These are phyloP conservation scores for Zaprionus ornatus DNA, from an alignment of 1,140 invertebrate genomes.

Conservation along the genomic window DNA sequence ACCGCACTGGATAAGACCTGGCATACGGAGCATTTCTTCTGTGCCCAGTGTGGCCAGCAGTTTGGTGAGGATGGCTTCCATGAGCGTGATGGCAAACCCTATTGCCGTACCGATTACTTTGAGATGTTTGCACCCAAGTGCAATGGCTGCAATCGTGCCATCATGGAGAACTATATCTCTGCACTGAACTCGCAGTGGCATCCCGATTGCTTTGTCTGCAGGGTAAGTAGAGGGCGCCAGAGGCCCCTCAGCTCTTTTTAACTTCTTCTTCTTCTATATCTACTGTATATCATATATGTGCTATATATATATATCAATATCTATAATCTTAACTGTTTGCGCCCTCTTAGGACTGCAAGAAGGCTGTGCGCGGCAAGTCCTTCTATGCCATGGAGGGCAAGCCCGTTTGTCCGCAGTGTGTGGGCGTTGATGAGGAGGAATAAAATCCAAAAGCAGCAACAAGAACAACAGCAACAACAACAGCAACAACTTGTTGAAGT, in stretches of 20 bases:
- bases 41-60: conserved; percentile 98
- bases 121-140: conserved; percentile 99
- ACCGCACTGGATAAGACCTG: conserved; percentile 99
- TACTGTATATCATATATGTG: background rate
- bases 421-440: conserved; percentile 94
- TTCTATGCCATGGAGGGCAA: conserved; percentile 98
- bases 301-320: background rate
- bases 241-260: background rate
- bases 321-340: conserved; percentile 20
- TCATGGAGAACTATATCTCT: conserved; percentile 99
- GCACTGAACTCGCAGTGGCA: conserved; percentile 99
- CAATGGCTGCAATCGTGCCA: conserved; percentile 97
- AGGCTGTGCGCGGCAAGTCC: conserved; percentile 94
- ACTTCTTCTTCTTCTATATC: background rate
- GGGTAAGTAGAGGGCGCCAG: conserved; percentile 89
- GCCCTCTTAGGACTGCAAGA: conserved; percentile 94
- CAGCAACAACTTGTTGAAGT: conserved; percentile 47
- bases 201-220: conserved; percentile 99
- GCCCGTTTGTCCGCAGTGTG: conserved; percentile 94
- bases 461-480: conserved; percentile 27
- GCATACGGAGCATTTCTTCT: conserved; percentile 99
- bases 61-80: conserved; percentile 99
- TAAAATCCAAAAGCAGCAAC: conserved; percentile 26
- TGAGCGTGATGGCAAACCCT: conserved; percentile 96
- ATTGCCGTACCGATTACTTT: conserved; percentile 98